Conservation (phyloP, 64 coral and sea anemone species). For the Dendrophyllia cribrosa region DNA sequence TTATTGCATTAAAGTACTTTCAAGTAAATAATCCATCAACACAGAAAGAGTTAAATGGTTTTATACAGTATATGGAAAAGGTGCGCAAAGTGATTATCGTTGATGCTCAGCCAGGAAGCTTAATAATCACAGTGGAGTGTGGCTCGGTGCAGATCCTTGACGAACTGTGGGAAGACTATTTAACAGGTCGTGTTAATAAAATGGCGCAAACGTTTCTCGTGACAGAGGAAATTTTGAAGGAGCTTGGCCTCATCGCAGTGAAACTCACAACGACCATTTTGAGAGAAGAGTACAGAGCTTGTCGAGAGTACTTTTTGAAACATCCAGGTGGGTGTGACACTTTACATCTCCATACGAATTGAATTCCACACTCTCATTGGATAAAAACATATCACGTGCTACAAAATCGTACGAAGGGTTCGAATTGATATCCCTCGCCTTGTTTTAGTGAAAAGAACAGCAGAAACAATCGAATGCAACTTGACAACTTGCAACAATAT, state of each 20-base stretch:
- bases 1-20: too few species aligned
- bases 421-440: too few species aligned
- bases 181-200: background rate
- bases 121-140: background rate
- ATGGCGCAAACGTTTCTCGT: background rate
- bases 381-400: too few species aligned
- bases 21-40: too few species aligned
- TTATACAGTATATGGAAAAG: background rate
- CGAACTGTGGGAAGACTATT: background rate
- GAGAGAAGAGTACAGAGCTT: background rate
- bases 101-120: background rate
- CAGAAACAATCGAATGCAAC: too few species aligned
- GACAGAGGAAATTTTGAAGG: background rate
- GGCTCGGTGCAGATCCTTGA: background rate
- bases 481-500: too few species aligned
- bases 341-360: too few species aligned
- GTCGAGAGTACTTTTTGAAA: background rate
- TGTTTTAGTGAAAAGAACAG: too few species aligned
- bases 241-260: background rate
- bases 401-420: too few species aligned
- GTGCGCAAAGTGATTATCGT: too few species aligned
- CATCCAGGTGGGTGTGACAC: background rate
- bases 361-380: too few species aligned
- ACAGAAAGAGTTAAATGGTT: background rate
- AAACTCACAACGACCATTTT: background rate